Conservation (phyloP, 2,888 invertebrate genomes). For the Drosophila subsilvestris region DNA sequence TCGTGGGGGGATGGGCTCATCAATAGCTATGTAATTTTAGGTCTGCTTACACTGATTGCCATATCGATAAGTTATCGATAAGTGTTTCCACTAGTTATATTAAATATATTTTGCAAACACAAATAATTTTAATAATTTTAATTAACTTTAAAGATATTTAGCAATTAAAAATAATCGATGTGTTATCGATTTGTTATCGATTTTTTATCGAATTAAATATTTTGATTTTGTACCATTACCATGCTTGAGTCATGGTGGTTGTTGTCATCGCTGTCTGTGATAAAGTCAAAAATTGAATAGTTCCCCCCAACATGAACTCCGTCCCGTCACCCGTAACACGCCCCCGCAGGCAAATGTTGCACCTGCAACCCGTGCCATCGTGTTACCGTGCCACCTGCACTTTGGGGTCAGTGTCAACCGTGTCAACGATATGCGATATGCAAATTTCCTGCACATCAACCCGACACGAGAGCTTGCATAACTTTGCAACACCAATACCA, state of each 20-base stretch:
- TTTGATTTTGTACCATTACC: background rate
- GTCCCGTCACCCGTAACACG: background rate
- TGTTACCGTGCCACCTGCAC: background rate
- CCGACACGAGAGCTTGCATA: slow-evolving; percentile 70
- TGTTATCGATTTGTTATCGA: background rate
- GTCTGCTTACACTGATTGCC: no score
- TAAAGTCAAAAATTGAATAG: slow-evolving; percentile 51
- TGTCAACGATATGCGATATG: slow-evolving; percentile 71
- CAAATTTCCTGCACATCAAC: slow-evolving; percentile 49
- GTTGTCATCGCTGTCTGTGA: slow-evolving; percentile 37
- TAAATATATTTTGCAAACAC: no score
- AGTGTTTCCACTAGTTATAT: no score
- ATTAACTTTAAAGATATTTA: no score
- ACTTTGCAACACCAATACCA: slow-evolving; percentile 49
- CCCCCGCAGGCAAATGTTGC: background rate
- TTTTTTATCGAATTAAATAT: background rate
- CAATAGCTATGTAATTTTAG: no score
- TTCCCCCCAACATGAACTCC: background rate
- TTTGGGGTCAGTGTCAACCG: slow-evolving; percentile 62
- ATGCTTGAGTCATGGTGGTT: slow-evolving; percentile 2
- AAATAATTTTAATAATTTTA: slow-evolving; percentile 16
- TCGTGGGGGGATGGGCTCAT: no score
- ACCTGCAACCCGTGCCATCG: background rate
- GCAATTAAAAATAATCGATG: background rate
- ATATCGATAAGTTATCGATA: no score